Base-by-base conservation (phyloP, 2,888 invertebrate genomes). In the Agrenia bidenticulata region DNA sequence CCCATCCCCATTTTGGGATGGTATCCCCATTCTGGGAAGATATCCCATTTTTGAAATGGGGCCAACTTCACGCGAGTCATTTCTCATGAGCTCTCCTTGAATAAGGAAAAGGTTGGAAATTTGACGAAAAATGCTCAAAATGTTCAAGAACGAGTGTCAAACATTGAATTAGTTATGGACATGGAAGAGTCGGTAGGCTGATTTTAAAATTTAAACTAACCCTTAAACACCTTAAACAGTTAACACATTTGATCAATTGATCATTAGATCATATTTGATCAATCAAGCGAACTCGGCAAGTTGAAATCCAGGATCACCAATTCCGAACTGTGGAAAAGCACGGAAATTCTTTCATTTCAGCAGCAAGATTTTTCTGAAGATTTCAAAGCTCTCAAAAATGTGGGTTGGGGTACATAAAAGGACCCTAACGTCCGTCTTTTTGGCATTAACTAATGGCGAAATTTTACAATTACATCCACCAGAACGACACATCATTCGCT, bases 241-340 rank as follows among this genome's bases (percentile, higher is more conserved):
- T 4, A 32, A 32, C 2, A 5, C 19, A n/a, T n/a, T n/a, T n/a
- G n/a, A n/a, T n/a, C n/a, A n/a, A n/a, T n/a, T n/a, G n/a, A n/a
- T n/a, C n/a, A n/a, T n/a, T n/a, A n/a, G n/a, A n/a, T n/a, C n/a
- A n/a, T n/a, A n/a, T n/a, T n/a, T n/a, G n/a, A n/a, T n/a, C n/a
- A 61, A 17, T 50, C 68, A 11, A 61, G 58, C 0, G 68, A 68
- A 59, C 51, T 68, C 2, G 23, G 32, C 1, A 61, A 59, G 50
- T 21, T 68, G 2, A 68, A 68, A 56, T 21, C 53, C 21, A 56
- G 64, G 13, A 45, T 68, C 11, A 45, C 50, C 27, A 59, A 68
- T 51, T 61, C 68, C 13, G 71, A 71, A 19, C 39, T 71, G n/a
- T 71, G 71, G 71, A 71, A 71, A 50, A 66, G 64, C 41, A 66